Evolutionary conservation across 2,888 invertebrate genomes (phyloP).

Genomic region (Dryomyza anilis): DNA sequence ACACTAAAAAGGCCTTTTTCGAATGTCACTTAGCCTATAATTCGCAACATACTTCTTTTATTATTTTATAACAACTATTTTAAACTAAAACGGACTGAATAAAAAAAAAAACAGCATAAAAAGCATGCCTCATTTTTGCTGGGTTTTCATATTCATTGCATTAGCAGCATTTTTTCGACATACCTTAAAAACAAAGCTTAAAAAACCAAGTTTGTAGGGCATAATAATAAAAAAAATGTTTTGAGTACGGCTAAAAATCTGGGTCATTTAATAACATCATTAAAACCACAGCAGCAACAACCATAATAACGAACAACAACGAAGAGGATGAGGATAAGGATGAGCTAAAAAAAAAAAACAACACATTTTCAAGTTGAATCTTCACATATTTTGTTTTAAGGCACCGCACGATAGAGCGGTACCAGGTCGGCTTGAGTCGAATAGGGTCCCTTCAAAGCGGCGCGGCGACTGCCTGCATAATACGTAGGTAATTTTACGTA

Average conservation of each 20-base stretch:
- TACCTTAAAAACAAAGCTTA: no score
- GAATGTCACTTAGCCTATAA: no score
- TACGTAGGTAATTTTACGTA: neutral
- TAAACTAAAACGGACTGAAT: neutral
- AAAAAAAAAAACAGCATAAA: neutral
- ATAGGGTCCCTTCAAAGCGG: neutral
- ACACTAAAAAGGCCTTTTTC: no score
- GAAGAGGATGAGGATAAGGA: no score
- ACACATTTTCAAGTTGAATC: constrained; percentile 6
- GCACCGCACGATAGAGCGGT: neutral
- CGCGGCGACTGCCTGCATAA: neutral
- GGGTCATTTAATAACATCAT: constrained; percentile 25
- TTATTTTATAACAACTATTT: no score
- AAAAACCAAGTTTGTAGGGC: no score
- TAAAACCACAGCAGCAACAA: constrained; percentile 3
- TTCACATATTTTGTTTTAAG: constrained; percentile 2
- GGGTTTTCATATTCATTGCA: no score
- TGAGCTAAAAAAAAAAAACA: no score
- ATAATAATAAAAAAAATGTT: no score
- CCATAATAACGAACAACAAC: no score
- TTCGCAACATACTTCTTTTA: no score
- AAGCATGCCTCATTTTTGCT: neutral
- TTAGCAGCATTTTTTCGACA: no score
- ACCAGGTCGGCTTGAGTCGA: neutral
- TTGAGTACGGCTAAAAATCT: constrained; percentile 11